These are phyloP conservation scores for Saccopteryx bilineata DNA, from an alignment of 2,113 vertebrate species.

Conservation along the genomic window DNA sequence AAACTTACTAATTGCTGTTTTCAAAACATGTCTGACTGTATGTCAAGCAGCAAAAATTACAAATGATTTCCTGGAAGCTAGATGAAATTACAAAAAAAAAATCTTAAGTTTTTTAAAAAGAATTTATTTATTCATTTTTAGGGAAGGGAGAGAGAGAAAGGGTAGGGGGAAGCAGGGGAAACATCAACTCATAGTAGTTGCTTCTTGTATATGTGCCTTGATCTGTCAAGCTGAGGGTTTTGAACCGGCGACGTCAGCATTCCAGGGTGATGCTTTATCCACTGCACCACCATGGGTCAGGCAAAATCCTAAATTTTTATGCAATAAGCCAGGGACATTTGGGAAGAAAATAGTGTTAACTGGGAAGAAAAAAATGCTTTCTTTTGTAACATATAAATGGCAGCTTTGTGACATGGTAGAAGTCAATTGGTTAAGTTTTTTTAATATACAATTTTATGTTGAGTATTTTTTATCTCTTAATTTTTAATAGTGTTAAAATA, in stretches of 20 bases:
- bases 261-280: no score
- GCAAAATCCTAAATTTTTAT: not conserved
- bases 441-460: not conserved
- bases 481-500: not conserved
- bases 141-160: no score
- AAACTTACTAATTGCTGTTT: not conserved
- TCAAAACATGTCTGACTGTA: not conserved
- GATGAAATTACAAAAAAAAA: not conserved
- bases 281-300: no score
- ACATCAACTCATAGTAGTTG: no score
- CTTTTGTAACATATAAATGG: not conserved
- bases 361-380: not conserved
- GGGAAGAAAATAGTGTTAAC: no score
- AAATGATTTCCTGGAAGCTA: not conserved
- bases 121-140: no score
- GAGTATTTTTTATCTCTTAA: not conserved
- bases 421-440: not conserved
- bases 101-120: no score
- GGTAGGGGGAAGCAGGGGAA: no score
- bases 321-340: accelerated
- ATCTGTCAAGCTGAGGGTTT: no score
- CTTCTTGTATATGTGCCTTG: no score
- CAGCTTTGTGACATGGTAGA: not conserved
- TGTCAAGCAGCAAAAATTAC: not conserved
- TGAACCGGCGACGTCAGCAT: no score